These are phyloP conservation scores for Melanerpes formicivorus DNA, from an alignment of 2,113 vertebrate species.

Conservation along the genomic window DNA sequence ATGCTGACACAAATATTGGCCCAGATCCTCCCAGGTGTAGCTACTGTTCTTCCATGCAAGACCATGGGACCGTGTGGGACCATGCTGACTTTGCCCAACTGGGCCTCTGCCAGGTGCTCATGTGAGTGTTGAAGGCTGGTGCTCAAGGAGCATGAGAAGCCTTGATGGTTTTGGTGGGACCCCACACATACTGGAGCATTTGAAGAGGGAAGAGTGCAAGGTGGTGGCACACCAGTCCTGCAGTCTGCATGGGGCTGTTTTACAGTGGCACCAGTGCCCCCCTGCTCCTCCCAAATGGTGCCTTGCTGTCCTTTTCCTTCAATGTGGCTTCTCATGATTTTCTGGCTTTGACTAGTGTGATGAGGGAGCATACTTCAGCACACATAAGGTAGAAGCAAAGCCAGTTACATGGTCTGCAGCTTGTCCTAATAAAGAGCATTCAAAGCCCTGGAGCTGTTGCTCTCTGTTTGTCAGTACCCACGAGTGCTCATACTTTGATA, in stretches of 20 bases:
- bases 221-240: accelerated
- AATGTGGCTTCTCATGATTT: not conserved
- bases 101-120: not conserved
- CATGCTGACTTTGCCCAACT: not conserved
- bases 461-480: not conserved
- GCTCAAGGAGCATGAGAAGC: not conserved
- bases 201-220: not conserved
- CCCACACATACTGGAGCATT: not conserved
- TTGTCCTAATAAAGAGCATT: not conserved
- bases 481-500: accelerated
- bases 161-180: not conserved
- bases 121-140: not conserved
- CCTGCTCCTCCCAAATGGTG: not conserved
- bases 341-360: not conserved
- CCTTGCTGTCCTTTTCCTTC: not conserved
- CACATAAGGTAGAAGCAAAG: not conserved
- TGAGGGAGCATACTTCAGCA: not conserved
- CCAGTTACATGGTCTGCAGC: not conserved
- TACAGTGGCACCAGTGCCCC: not conserved
- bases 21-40: not conserved
- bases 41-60: not conserved
- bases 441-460: not conserved
- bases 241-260: not conserved
- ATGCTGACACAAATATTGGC: not conserved
- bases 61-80: not conserved